A percentile compares a stretch with the other conserved stretches of the same genome.
phyloP scores from a whole-genome alignment of 2,113 vertebrate species.

The Morone saxatilis region DNA sequence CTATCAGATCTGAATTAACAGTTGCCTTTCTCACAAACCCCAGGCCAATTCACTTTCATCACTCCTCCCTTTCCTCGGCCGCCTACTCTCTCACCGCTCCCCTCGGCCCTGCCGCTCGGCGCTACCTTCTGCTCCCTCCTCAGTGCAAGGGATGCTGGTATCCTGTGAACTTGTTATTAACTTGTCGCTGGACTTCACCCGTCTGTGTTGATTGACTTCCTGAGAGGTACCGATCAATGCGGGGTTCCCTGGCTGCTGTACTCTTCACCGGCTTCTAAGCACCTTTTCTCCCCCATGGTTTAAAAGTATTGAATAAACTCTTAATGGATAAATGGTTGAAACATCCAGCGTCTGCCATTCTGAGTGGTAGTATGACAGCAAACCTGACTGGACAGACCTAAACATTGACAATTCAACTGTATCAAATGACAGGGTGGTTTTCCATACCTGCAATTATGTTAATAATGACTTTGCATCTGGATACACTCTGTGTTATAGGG shows the following conservation, averaged over 20 bases:
- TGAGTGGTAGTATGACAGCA: neutral
- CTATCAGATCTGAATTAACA: neutral
- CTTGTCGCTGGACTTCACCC: neutral
- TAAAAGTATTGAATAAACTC: neutral
- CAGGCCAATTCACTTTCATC: neutral
- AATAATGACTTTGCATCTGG: neutral
- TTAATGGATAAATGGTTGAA: neutral
- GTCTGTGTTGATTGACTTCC: slow-evolving; percentile 3
- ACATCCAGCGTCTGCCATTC: neutral
- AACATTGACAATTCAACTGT: neutral
- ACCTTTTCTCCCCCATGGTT: neutral
- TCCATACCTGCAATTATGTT: neutral
- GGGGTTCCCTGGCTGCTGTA: too few relatives aligned
- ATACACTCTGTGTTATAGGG: neutral
- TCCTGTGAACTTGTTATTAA: neutral
- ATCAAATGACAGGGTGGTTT: neutral
- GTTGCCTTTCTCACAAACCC: neutral
- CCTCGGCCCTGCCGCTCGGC: neutral
- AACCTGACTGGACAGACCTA: neutral
- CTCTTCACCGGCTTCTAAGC: neutral
- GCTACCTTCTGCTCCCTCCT: neutral
- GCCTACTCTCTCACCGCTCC: neutral
- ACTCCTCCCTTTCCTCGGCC: neutral
- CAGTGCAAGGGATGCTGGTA: neutral
- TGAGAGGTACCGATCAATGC: neutral